Base-by-base conservation (phyloP, 2,888 invertebrate genomes). In the Phalangium opilio region DNA sequence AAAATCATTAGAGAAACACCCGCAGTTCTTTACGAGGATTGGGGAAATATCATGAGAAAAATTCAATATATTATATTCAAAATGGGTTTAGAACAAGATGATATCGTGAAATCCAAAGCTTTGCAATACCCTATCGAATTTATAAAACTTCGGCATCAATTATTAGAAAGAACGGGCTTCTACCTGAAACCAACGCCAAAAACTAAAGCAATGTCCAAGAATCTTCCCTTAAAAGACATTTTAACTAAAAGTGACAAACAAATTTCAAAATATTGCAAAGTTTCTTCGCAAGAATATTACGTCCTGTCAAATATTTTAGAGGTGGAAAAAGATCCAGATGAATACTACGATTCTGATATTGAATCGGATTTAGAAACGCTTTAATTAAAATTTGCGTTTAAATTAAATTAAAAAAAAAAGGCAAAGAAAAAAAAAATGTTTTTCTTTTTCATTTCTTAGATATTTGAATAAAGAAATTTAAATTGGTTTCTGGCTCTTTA, bases 31-130 rank as follows among this genome's bases (percentile, higher is more conserved):
- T 18, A 45, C 15, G 48, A 51, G 32, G 51, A 51, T 34, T 48
- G 48, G 39, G 2, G 27, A 12, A 33, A 15, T 17, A 21, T 48
- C 3, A 19, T 32, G 11, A 39, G 48, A 21, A 51, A 51, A 36
- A 44, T 51, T 15, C 21, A 41, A 11, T 51, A 51, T 44, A 48
- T 51, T 12, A 41, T 51, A 2, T 38, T 44, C 20, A 32, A 20
- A 3, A 51, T 51, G 51, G 41, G 41, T 20, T 46, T 48, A 21
- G 48, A 48, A 17, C 51, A 51, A 34, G 41, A 45, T 8, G 48
- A 48, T 21, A 51, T 51, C 19, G 48, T 51, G 5, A 51, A 51
- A 34, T 17, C 42, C 11, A 34, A 15, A 17, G 51, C 51, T n/a
- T 38, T 51, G n/a, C 48, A 51, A 11, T 46, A 41, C 41, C 38